Percentiles rank a stretch among this genome's conserved stretches.
Conservation (phyloP, 2,888 invertebrate species). For the Drosophila leonis region DNA sequence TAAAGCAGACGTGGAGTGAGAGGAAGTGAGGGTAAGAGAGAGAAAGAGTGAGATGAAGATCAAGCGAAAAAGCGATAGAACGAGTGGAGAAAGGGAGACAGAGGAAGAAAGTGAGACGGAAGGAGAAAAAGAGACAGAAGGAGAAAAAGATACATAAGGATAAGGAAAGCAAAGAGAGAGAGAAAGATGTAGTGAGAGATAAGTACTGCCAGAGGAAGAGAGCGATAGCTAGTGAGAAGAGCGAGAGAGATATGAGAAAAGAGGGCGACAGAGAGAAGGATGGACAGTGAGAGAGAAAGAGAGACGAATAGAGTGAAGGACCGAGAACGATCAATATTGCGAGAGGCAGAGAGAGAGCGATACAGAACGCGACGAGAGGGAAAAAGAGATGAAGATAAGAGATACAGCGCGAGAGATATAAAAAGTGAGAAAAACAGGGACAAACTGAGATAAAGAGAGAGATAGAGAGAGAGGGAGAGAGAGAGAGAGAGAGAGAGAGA, state of each 20-base stretch:
- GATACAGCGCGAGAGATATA: no score
- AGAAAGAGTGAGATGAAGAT: not conserved
- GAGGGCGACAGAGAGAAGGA: no score
- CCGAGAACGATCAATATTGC: no score
- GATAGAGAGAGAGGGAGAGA: no score
- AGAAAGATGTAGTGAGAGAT: not conserved
- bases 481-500: no score
- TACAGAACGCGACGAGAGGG: no score
- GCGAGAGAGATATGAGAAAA: not conserved
- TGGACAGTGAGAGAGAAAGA: not conserved
- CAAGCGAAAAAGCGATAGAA: not conserved
- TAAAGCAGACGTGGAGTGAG: not conserved
- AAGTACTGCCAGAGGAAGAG: accelerated
- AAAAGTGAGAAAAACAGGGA: no score
- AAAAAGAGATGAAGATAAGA: no score
- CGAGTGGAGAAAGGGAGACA: not conserved
- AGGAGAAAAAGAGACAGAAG: no score
- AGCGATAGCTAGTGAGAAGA: not conserved
- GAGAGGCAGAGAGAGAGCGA: not conserved
- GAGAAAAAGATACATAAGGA: no score
- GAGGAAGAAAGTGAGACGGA: no score
- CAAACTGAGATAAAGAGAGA: no score
- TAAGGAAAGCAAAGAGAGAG: not conserved
- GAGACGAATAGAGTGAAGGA: not conserved
- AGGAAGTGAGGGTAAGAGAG: not conserved